Base-by-base conservation (phyloP, 2,888 invertebrate species). In the Hypomecis atomaria region DNA sequence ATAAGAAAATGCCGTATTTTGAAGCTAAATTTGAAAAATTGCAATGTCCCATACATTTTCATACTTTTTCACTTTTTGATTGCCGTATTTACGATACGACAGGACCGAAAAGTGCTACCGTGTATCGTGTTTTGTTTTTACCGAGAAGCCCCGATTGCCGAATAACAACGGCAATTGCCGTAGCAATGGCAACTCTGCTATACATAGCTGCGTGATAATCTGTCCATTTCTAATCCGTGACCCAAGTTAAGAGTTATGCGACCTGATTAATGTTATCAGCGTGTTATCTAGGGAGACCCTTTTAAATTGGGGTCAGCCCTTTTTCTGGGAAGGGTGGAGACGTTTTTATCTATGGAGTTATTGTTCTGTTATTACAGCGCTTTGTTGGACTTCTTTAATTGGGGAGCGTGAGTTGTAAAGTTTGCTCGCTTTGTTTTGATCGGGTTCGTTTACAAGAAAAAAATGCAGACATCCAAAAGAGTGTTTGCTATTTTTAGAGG, bases 241-340 rank as follows among this genome's bases (percentile, higher is more conserved):
- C 33, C 8, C 61, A 65, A 62, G 68, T 65, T 67, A 65, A 78
- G 79, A 83, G 85, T 84, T 84, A 86, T 83, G 80, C 82, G 79
- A 82, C 71, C 85, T 89, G 92, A 93, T 92, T 90, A 92, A 91
- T 90, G 89, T 88, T 93, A 91, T 92, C 92, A 88, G 76, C 71
- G 77, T 72, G 83, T 84, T 88, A 91, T 92, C 91, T 82, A 74
- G 80, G 77, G 79, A 79, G 78, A 67, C 70, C 79, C 82, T 84
- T 75, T 81, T 81, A 85, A 86, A 89, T 88, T 87, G 83, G 82
- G 87, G 78, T 76, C 78, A 79, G 76, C 79, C 79, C 82, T 82
- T 83, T 83, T 82, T 79, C 71, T 72, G 64, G 64, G 48, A 61
- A 65, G 71, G 66, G 67, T 71, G 68, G 66, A 73, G 75, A 78